Percentiles rank a stretch among this genome's conserved stretches.
Evolutionary conservation across 2,888 invertebrate genomes (phyloP).

Genomic region (Digitonthophagus gazella): DNA sequence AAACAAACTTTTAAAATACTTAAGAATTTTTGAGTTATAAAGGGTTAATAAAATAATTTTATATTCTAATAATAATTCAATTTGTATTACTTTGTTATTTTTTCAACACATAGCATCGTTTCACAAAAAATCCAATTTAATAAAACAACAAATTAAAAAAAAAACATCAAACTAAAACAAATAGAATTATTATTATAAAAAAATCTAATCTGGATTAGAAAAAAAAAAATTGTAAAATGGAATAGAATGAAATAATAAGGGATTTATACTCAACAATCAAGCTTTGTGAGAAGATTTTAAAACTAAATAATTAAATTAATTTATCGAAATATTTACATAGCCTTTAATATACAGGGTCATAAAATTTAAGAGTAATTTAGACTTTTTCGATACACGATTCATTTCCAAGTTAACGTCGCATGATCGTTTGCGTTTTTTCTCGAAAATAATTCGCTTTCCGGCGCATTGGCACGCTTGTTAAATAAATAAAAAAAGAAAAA

Average conservation of each 20-base stretch:
- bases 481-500: background rate
- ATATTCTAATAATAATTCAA: too few species aligned
- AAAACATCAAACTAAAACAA: background rate
- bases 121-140: background rate
- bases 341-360: slow-evolving; percentile 54
- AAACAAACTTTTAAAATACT: too few species aligned
- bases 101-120: too few species aligned
- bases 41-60: too few species aligned
- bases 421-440: background rate
- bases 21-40: too few species aligned
- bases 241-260: too few species aligned
- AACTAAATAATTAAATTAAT: background rate
- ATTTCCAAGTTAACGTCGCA: too few species aligned
- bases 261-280: background rate
- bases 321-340: slow-evolving; percentile 34
- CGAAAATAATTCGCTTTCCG: background rate
- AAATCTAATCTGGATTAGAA: background rate
- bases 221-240: background rate
- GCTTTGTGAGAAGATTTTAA: background rate
- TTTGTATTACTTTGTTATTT: too few species aligned
- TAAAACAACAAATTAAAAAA: background rate
- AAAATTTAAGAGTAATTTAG: slow-evolving; percentile 36
- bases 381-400: background rate
- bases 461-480: slow-evolving; percentile 3
- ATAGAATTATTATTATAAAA: background rate